A percentile compares a stretch with the other conserved stretches of the same genome.
Conservation (phyloP, 2,113 vertebrate genomes). For the Rallus limicola region DNA sequence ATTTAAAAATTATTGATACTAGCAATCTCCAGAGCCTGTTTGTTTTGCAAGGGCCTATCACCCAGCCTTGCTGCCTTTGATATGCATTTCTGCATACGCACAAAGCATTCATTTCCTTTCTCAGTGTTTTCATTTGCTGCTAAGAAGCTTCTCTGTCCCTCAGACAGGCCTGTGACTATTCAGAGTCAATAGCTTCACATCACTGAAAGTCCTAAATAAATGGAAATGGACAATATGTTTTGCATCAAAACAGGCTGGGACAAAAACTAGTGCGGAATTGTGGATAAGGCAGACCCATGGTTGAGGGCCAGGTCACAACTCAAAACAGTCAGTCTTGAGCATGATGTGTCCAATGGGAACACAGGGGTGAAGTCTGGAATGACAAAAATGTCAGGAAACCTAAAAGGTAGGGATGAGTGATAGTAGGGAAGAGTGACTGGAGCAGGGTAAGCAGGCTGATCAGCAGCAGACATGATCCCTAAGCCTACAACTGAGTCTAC, state of each 20-base stretch:
- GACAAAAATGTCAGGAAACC: neutral
- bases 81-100: neutral
- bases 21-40: neutral
- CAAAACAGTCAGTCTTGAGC: neutral
- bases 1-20: slow-evolving; percentile 26
- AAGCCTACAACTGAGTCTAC: neutral
- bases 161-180: neutral
- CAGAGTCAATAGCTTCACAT: slow-evolving; percentile 2
- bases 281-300: neutral
- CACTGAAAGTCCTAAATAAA: slow-evolving; percentile 9
- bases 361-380: neutral
- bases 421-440: neutral
- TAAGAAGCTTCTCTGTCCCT: neutral
- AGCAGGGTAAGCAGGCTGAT: neutral
- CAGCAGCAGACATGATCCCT: neutral
- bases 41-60: neutral
- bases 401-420: neutral
- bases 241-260: neutral
- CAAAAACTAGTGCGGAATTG: neutral
- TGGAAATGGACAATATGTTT: neutral
- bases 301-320: neutral
- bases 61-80: slow-evolving; percentile 12
- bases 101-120: slow-evolving; percentile 42
- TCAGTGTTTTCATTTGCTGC: slow-evolving; percentile 4
- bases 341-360: neutral